Base-by-base conservation (phyloP, 1,140 invertebrate genomes). In the Muscidifurax raptorellus region DNA sequence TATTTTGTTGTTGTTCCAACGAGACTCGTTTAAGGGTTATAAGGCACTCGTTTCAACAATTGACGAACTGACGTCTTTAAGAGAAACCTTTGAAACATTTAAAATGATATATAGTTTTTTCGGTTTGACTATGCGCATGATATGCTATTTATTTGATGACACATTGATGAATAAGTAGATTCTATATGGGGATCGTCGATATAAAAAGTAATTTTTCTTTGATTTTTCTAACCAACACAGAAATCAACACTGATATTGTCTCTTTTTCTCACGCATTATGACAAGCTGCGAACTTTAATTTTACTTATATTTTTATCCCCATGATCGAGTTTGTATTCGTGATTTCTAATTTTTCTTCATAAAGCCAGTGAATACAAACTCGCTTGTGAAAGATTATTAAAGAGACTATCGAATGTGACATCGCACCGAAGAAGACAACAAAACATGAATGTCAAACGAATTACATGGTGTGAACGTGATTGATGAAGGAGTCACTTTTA, bases 101-200 rank as follows among this genome's bases (percentile, higher is more conserved):
- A 64, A n/a, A 67, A 64, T 28, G 67, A 78, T 59, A 47, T 30
- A 59, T 32, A 72, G 15, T 69, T 77, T 85, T 80, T 85, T 72
- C 64, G 15, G 44, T 81, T 76, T 82, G 44, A 85, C 80, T 30
- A 79, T 30, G 79, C 25, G 52, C 72, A 77, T 77, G 15, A 47
- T n/a, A 82, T 71, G 80, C 59, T 85, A 85, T 85, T 82, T 82
- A 85, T 85, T 85, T 77, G 47, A 80, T 84, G 78, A 81, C 47
- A 67, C 25, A 76, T 77, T 82, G 74, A 67, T 77, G n/a, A 69
- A 78, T 44, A 82, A 27, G 64, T 72, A 74, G 6, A 59, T 64
- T 85, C 12, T 25, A 67, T 66, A 80, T 0, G 28, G 78, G 76
- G 74, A 40, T 77, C 27, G 18, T 72, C 69, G 44, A 80, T 36